Percentiles rank a stretch among this genome's conserved stretches.
phyloP scores from a whole-genome alignment of 23 tunicate genomes.

The Trididemnum miniatum region DNA sequence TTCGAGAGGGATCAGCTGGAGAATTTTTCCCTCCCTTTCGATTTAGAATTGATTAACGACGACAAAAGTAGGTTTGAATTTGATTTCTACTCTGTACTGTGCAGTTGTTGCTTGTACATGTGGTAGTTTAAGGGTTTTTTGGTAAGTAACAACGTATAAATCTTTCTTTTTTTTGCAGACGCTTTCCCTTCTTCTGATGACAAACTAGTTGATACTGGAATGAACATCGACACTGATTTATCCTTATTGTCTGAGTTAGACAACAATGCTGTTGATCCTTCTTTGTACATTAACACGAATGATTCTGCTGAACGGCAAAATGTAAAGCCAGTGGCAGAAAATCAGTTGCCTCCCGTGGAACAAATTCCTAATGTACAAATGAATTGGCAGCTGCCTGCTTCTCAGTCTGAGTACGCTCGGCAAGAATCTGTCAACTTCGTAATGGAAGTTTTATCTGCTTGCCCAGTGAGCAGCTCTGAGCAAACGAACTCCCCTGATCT shows the following conservation, averaged over 20 bases:
- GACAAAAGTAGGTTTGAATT: neutral
- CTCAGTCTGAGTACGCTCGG: neutral
- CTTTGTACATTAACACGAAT: neutral
- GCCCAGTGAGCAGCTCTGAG: neutral
- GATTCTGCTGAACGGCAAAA: too few species aligned
- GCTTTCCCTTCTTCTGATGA: neutral
- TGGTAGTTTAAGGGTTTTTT: too few species aligned
- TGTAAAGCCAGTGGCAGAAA: too few species aligned
- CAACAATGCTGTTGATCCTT: constrained; percentile 34
- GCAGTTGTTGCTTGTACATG: too few species aligned
- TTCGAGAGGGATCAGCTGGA: neutral
- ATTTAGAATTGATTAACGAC: neutral
- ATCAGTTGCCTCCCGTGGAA: too few species aligned
- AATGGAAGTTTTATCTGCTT: constrained; percentile 35
- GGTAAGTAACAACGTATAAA: too few species aligned
- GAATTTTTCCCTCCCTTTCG: neutral
- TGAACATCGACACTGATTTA: neutral
- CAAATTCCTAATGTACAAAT: neutral
- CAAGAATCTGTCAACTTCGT: constrained; percentile 48
- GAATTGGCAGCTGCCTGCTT: neutral
- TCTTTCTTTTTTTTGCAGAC: neutral
- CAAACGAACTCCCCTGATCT: neutral
- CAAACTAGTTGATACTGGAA: neutral
- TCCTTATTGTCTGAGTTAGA: too few species aligned
- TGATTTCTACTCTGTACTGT: too few species aligned